Percentiles rank a stretch among this genome's conserved stretches.
phyloP scores from a whole-genome alignment of 2,888 invertebrate genomes.

The Ichneumon xanthorius region DNA sequence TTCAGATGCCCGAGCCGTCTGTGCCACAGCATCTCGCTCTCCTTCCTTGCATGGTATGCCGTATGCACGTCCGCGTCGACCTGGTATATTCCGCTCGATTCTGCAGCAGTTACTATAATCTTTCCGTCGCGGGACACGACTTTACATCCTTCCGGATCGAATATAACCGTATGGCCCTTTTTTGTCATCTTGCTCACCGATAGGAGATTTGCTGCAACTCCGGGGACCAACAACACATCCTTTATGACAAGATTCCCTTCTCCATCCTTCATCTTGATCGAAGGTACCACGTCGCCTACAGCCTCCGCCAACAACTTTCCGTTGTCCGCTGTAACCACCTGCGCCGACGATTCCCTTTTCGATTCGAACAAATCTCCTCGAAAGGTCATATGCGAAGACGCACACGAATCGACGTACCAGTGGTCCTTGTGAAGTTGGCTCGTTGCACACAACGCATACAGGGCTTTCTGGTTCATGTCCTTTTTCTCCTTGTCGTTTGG shows the following conservation, averaged over 20 bases:
- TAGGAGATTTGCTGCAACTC: conserved; percentile 66
- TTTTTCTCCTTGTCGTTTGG: too few relatives aligned
- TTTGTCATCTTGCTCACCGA: conserved; percentile 63
- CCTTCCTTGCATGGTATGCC: conserved; percentile 53
- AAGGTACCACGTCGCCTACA: conserved; percentile 60
- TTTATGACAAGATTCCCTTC: background rate
- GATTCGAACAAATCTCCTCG: background rate
- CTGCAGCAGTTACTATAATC: conserved; percentile 8
- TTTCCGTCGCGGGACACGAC: conserved; percentile 6
- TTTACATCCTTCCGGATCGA: conserved; percentile 24
- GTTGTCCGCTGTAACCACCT: conserved; percentile 55
- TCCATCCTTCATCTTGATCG: background rate
- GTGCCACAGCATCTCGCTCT: conserved; percentile 71
- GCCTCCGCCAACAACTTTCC: conserved; percentile 52
- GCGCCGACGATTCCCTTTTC: background rate
- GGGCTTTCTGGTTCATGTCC: too few relatives aligned
- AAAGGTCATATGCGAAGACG: too few relatives aligned
- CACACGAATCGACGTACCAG: too few relatives aligned
- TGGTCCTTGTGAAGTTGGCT: too few relatives aligned
- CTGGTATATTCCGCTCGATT: conserved; percentile 26
- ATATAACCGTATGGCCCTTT: conserved; percentile 35
- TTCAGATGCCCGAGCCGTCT: conserved; percentile 72
- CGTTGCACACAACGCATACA: too few relatives aligned
- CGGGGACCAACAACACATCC: conserved; percentile 60
- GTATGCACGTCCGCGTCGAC: background rate